Evolutionary conservation across 2,797 vertebrate genomes (phyloP), one percentile per base, ranked within the genome.

Genomic region (Carduelis carduelis): DNA sequence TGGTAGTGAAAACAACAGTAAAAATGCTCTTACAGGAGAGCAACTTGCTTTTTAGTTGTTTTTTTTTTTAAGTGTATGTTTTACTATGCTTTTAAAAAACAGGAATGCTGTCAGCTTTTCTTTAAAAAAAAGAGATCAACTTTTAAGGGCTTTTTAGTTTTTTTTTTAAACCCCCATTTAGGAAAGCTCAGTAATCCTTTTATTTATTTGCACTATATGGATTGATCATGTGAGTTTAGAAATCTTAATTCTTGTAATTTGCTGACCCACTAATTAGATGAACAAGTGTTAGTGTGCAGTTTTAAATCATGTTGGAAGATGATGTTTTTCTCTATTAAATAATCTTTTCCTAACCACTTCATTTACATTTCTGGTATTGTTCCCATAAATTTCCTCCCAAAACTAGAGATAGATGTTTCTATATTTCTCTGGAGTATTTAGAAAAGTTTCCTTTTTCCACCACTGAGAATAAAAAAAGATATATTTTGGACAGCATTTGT

Each of bases 161-260:
- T 32, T 59, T 56, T 22, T 63, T 24, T 2, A 7, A 26, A 7
- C 0, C 4, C 3, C 2, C 3, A 1, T 13, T 70, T 27, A 43
- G 14, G 27, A 56, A 69, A 57, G 8, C 21, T 78, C 8, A 10
- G 9, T 59, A 46, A 32, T 60, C 41, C 9, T 79, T 44, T 53
- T 35, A 32, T 61, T 47, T 66, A 30, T 89, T 91, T 85, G 17
- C 9, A 28, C 11, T 4, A 0, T 49, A 32, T 53, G 37, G 23
- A 26, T 26, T 46, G 37, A 75, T 72, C 1, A 0, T 39, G 34
- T 77, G 47, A 70, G 24, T 32, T 79, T 66, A 52, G 83, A 65
- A 85, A 91, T 68, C 39, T 41, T 65, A 52, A 47, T 77, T 85
- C 43, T 69, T 63, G 14, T 41, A n/a, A 72, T 64, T 86, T 80